Evolutionary conservation across 2,113 vertebrate species (phyloP).

Genomic region (Sceloporus undulatus): DNA sequence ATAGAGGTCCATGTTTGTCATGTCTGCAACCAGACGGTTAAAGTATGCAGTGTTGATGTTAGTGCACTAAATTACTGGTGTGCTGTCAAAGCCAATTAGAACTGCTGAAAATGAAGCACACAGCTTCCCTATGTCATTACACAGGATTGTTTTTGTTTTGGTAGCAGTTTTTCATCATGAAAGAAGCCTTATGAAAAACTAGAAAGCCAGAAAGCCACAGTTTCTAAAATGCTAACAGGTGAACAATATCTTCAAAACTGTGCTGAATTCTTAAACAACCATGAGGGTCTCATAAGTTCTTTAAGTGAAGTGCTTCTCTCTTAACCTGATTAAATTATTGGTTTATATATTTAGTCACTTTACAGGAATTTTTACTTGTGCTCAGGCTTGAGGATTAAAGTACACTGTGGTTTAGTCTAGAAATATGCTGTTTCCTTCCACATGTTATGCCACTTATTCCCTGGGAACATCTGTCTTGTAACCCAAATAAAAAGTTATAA

Average conservation of each 20-base stretch:
- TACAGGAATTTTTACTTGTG: slow-evolving; percentile 30
- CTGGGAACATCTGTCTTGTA: slow-evolving; percentile 29
- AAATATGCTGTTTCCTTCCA: slow-evolving; percentile 43
- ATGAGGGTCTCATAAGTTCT: slow-evolving; percentile 48
- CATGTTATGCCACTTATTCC: slow-evolving; percentile 29
- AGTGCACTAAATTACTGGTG: slow-evolving; percentile 79
- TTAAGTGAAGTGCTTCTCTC: slow-evolving; percentile 57
- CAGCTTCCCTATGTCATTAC: slow-evolving; percentile 76
- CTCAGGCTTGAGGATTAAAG: slow-evolving; percentile 39
- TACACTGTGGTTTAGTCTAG: slow-evolving; percentile 31
- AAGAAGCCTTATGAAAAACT: slow-evolving; percentile 68
- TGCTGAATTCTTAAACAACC: slow-evolving; percentile 40
- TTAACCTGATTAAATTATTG: slow-evolving; percentile 51
- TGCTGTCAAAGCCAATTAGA: slow-evolving; percentile 84
- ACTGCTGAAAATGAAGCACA: slow-evolving; percentile 74
- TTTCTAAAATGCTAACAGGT: slow-evolving; percentile 54
- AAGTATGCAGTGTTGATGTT: slow-evolving; percentile 73
- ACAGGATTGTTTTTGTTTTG: slow-evolving; percentile 70
- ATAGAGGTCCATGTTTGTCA: slow-evolving; percentile 44
- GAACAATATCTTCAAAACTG: slow-evolving; percentile 57
- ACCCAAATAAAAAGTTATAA: not conserved
- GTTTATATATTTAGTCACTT: slow-evolving; percentile 49
- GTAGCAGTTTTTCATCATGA: slow-evolving; percentile 70
- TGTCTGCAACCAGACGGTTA: slow-evolving; percentile 38
- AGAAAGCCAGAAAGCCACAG: slow-evolving; percentile 60